Base-by-base conservation (phyloP, 92 coral and sea anemone genomes). In the Zoanthus sociatus region DNA sequence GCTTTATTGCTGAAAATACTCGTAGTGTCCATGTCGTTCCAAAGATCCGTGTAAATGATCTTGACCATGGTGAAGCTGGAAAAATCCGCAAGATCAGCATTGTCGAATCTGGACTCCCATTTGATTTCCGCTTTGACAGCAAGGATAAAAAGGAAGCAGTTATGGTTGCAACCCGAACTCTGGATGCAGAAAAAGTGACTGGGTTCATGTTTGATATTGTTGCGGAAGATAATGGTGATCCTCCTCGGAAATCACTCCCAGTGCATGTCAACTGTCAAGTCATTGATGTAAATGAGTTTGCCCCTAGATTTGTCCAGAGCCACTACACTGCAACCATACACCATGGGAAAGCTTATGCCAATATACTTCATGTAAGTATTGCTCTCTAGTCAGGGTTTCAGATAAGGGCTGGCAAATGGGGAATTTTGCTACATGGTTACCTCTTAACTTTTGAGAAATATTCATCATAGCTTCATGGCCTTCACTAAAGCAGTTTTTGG, bases 1-100 rank as follows among this genome's bases (percentile, higher is more conserved):
- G 99, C 73, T 92, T 90, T 16, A 88, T 97, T 12, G 83, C 93
- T 14, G 99, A 97, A 83, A 93, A 97, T 79, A 93, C 95, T 1
- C 92, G 96, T 1, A 87, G 90, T 37, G 92, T 95, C 53, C 89
- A 90, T 63, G 61, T 97, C n/a, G 72, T 82, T 6, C 99, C 99
- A 3, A 84, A 85, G 47, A 86, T 97, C 85, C 88, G 84, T 16
- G 93, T 88, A 32, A 58, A 48, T 58, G 99, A 97, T 81, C 71
- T 15, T 4, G 99, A 97, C 44, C 76, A 32, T 61, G 98, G 99
- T 78, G 92, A 88, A 32, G 96, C 94, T 14, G 99, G 99, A 2
- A 89, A 91, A 84, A 87, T 97, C 32, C 76, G 78, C 72, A 86
- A 87, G 50, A 92, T 97, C 82, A 90, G 86, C 44, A 87, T 97